Evolutionary conservation across 2,797 vertebrate species (phyloP).

Genomic region (Rhynchonycteris naso): DNA sequence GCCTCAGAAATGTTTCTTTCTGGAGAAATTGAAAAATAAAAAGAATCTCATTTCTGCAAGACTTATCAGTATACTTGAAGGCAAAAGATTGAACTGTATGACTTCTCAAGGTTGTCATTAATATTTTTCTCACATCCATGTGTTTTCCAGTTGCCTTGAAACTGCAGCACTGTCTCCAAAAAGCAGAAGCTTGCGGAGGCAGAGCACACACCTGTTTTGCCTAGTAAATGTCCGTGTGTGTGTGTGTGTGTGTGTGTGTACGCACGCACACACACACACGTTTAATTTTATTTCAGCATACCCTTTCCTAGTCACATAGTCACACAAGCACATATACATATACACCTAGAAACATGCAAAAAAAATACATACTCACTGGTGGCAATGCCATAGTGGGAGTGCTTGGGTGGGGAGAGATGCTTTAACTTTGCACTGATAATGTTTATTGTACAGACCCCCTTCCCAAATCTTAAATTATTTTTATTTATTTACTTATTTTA

Average conservation of each 20-base stretch:
- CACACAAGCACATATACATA: neutral
- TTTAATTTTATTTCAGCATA: neutral
- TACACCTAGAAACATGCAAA: neutral
- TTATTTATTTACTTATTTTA: too few relatives aligned
- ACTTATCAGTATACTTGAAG: neutral
- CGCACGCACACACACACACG: too few relatives aligned
- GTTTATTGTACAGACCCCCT: fast-evolving
- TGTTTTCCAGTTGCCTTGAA: neutral
- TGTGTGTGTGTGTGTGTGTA: too few relatives aligned
- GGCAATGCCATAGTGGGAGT: too few relatives aligned
- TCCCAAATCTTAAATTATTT: neutral
- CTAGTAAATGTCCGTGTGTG: neutral
- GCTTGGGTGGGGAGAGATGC: fast-evolving
- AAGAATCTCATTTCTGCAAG: neutral
- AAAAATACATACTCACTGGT: fast-evolving
- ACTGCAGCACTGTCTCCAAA: neutral
- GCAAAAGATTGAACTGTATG: neutral
- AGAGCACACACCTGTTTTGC: neutral
- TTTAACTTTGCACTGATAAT: neutral
- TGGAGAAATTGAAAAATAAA: neutral
- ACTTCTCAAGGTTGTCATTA: constrained; percentile 48
- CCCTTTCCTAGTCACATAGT: neutral
- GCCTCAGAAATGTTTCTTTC: neutral
- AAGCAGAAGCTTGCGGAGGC: neutral
- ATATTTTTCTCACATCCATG: constrained; percentile 27